These are phyloP conservation scores for Brachyhypopomus gauderio DNA, from an alignment of 2,113 vertebrate genomes.

Conservation along the genomic window DNA sequence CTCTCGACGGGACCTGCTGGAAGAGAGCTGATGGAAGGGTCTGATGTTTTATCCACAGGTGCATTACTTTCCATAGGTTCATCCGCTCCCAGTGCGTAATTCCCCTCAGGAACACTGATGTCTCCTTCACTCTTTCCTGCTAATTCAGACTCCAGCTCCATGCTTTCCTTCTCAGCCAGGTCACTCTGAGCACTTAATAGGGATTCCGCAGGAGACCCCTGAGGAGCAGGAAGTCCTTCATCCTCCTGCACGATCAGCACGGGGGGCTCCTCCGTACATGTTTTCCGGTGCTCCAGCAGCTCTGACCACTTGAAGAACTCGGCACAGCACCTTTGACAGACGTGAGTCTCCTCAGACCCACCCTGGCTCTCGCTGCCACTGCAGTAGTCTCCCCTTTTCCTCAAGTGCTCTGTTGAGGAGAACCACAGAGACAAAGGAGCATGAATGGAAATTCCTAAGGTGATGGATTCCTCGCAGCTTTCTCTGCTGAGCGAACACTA, in stretches of 20 bases:
- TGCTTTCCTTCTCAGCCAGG: slow-evolving; percentile 77
- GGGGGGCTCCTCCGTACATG: slow-evolving; percentile 83
- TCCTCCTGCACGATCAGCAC: slow-evolving; percentile 86
- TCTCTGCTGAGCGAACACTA: slow-evolving; percentile 65
- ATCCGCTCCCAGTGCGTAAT: slow-evolving; percentile 68
- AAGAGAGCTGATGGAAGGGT: slow-evolving; percentile 59
- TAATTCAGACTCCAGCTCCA: slow-evolving; percentile 72
- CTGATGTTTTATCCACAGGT: slow-evolving; percentile 67
- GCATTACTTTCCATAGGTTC: slow-evolving; percentile 84
- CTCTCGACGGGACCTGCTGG: slow-evolving; percentile 67
- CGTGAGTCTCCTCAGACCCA: slow-evolving; percentile 82
- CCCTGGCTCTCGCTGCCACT: slow-evolving; percentile 76
- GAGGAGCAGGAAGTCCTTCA: slow-evolving; percentile 68
- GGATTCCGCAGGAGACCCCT: slow-evolving; percentile 76
- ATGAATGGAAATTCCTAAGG: slow-evolving; percentile 75
- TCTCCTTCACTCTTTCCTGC: slow-evolving; percentile 71
- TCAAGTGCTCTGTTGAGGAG: slow-evolving; percentile 70
- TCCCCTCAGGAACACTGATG: slow-evolving; percentile 70
- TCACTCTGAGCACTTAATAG: slow-evolving; percentile 80
- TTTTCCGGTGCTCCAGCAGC: slow-evolving; percentile 83
- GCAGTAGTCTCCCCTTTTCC: slow-evolving; percentile 76
- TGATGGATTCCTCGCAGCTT: slow-evolving; percentile 62
- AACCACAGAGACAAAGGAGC: slow-evolving; percentile 30
- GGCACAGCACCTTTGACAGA: slow-evolving; percentile 88
- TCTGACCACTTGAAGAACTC: slow-evolving; percentile 92